These are phyloP conservation scores for Timema podura DNA, from an alignment of 2,888 invertebrate genomes.

Conservation along the genomic window DNA sequence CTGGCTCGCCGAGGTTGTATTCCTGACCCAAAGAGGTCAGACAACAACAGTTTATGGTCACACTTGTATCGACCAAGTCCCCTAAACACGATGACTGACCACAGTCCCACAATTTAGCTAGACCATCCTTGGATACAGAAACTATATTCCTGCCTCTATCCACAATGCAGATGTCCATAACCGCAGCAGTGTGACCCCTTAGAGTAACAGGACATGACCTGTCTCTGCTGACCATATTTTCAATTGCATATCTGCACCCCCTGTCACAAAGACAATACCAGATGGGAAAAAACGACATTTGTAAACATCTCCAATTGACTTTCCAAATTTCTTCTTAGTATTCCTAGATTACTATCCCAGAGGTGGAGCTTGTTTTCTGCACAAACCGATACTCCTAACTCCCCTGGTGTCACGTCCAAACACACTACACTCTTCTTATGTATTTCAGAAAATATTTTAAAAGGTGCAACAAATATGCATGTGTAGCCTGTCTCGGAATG, in stretches of 20 bases:
- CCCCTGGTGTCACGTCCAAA: constrained; percentile 56
- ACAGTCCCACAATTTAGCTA: constrained; percentile 65
- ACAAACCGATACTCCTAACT: constrained; percentile 59
- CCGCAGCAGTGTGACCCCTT: constrained; percentile 60
- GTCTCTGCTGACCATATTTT: constrained; percentile 68
- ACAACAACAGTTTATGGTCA: constrained; percentile 57
- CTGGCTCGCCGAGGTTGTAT: constrained; percentile 39
- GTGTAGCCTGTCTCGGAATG: constrained; percentile 47
- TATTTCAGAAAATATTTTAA: constrained; percentile 45
- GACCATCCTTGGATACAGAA: constrained; percentile 68
- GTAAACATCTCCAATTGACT: constrained; percentile 68
- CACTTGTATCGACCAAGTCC: constrained; percentile 50
- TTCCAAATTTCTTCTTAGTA: constrained; percentile 49
- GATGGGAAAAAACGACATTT: constrained; percentile 67
- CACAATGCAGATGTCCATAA: constrained; percentile 59
- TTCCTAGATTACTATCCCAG: constrained; percentile 62
- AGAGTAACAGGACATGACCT: constrained; percentile 64
- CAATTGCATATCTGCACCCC: constrained; percentile 64
- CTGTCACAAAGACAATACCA: constrained; percentile 61
- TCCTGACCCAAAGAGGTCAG: constrained; percentile 44
- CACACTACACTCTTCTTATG: constrained; percentile 47
- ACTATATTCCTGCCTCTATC: constrained; percentile 66
- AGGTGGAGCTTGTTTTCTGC: constrained; percentile 55
- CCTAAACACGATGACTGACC: constrained; percentile 56
- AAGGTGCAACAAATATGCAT: constrained; percentile 52